Percentiles rank a stretch among this genome's conserved stretches.
phyloP scores from a whole-genome alignment of 2,113 vertebrate species.

The Chloroceryle aenea region DNA sequence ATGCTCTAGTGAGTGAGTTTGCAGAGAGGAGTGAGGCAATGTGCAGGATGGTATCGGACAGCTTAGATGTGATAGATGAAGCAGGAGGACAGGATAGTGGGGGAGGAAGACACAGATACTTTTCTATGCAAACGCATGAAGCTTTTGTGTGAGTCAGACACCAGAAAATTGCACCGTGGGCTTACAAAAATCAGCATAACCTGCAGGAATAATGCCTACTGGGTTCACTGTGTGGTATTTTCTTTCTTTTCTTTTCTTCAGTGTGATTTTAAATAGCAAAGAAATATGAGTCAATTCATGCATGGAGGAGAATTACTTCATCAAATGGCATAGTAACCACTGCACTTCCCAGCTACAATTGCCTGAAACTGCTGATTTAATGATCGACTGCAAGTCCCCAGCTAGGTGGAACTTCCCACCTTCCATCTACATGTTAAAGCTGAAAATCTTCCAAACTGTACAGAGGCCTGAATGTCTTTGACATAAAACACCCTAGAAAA shows the following conservation, averaged over 20 bases:
- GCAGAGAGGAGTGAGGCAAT: not conserved
- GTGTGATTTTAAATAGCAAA: slow-evolving; percentile 31
- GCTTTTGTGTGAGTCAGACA: not conserved
- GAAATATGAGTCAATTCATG: slow-evolving; percentile 15
- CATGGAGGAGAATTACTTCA: not conserved
- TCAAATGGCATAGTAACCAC: not conserved
- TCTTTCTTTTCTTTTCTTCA: not conserved
- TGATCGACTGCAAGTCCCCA: not conserved
- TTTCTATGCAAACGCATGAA: not conserved
- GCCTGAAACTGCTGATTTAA: not conserved
- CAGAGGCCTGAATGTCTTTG: not conserved
- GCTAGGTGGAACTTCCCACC: not conserved
- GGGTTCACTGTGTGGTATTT: accelerated
- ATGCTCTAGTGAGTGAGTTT: not conserved
- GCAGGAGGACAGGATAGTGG: not conserved
- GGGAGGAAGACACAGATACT: not conserved
- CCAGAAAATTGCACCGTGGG: not conserved
- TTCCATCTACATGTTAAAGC: not conserved
- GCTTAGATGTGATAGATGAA: not conserved
- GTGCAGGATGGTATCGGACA: accelerated
- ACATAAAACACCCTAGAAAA: not conserved
- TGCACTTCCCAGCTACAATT: not conserved
- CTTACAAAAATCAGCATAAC: not conserved
- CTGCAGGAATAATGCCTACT: not conserved
- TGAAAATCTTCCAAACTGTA: not conserved